Conservation (phyloP, 2,888 invertebrate species). For the Torymus texanus region DNA sequence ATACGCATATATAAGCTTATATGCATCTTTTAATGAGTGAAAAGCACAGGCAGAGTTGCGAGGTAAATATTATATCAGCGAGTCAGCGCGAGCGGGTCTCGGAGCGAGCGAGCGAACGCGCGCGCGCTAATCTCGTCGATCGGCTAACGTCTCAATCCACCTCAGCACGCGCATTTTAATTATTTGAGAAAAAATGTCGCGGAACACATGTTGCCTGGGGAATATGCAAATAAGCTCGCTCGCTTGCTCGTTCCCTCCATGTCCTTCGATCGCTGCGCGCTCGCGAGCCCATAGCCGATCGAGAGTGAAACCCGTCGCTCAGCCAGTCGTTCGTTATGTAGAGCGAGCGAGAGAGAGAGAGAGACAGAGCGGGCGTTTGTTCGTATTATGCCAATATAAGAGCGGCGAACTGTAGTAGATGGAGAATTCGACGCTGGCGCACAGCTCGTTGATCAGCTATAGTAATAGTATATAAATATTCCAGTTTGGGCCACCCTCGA, state of each 20-base stretch:
- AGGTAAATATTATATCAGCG: background rate
- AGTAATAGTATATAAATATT: slow-evolving; percentile 63
- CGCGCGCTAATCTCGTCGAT: slow-evolving; percentile 42
- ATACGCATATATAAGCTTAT: too few relatives aligned
- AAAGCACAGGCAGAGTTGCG: background rate
- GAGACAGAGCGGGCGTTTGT: background rate
- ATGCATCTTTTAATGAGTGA: background rate
- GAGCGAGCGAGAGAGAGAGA: too few relatives aligned
- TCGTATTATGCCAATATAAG: background rate
- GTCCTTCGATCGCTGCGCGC: slow-evolving; percentile 26
- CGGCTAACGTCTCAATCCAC: slow-evolving; percentile 49
- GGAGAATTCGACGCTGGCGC: slow-evolving; percentile 1
- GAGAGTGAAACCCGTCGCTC: slow-evolving; percentile 47
- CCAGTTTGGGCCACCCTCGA: slow-evolving; percentile 65
- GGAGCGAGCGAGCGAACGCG: slow-evolving; percentile 1
- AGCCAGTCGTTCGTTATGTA: background rate
- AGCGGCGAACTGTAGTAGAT: background rate
- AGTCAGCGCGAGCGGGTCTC: background rate
- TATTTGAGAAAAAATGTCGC: slow-evolving; percentile 49
- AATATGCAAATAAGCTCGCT: slow-evolving; percentile 44
- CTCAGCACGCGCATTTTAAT: slow-evolving; percentile 39
- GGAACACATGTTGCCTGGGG: slow-evolving; percentile 47
- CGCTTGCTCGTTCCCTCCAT: background rate
- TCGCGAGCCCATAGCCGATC: slow-evolving; percentile 3
- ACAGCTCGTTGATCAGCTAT: slow-evolving; percentile 61